Evolutionary conservation across 2,888 invertebrate species (phyloP).

Genomic region (Campaea margaritaria): DNA sequence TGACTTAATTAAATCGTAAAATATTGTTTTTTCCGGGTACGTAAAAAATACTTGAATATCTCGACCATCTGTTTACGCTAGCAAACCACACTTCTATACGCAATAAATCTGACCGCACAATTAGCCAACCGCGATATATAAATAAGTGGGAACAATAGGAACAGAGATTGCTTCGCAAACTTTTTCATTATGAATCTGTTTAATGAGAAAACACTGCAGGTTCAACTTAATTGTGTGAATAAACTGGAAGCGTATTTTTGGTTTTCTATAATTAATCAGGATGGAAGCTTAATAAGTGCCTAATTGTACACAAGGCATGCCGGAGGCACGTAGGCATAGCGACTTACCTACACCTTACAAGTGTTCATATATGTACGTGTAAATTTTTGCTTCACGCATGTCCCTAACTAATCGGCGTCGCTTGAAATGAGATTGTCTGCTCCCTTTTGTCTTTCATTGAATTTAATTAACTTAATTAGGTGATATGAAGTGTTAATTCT

Average conservation of each 20-base stretch:
- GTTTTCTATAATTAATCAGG: background rate
- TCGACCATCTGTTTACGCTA: background rate
- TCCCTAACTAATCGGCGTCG: slow-evolving; percentile 27
- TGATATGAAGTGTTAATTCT: slow-evolving; percentile 22
- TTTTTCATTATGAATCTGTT: slow-evolving; percentile 28
- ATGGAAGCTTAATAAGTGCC: no score
- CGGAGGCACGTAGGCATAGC: no score
- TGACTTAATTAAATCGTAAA: no score
- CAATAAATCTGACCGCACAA: slow-evolving; percentile 25
- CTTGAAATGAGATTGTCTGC: slow-evolving; percentile 27
- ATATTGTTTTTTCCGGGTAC: no score
- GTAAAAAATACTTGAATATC: no score
- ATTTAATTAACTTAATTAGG: slow-evolving; percentile 35
- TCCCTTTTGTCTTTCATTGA: slow-evolving; percentile 25
- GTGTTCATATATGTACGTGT: background rate
- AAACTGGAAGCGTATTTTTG: slow-evolving; percentile 11
- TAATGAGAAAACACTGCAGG: slow-evolving; percentile 27
- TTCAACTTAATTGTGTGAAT: slow-evolving; percentile 21
- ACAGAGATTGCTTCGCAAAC: slow-evolving; percentile 27
- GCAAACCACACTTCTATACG: slow-evolving; percentile 5
- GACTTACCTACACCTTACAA: no score
- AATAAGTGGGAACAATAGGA: slow-evolving; percentile 26
- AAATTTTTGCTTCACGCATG: slow-evolving; percentile 7
- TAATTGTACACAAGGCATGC: no score
- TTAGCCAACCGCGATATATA: slow-evolving; percentile 28